These are phyloP conservation scores for Aquila chrysaetos DNA, from an alignment of 2,797 vertebrate genomes.

Conservation along the genomic window DNA sequence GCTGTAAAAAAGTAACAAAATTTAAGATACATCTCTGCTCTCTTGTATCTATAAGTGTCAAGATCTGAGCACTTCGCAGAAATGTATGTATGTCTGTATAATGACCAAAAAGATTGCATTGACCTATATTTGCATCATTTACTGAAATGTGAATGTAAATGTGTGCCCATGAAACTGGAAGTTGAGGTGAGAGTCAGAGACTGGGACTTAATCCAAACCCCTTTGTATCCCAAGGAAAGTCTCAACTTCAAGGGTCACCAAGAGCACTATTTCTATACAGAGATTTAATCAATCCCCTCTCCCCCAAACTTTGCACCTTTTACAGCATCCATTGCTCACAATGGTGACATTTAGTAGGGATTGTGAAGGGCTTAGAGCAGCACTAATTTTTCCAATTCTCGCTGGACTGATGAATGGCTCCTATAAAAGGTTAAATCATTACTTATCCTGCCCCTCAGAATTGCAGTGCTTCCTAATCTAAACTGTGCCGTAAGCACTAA, in stretches of 20 bases:
- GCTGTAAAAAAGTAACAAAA: background rate
- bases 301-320: background rate
- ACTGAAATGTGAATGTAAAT: background rate
- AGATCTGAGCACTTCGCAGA: background rate
- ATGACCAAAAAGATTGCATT: background rate
- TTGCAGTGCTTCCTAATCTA: background rate
- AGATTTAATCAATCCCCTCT: background rate
- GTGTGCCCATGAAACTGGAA: background rate
- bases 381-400: background rate
- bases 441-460: background rate
- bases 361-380: background rate
- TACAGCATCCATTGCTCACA: background rate
- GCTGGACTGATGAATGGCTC: background rate
- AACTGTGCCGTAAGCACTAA: background rate
- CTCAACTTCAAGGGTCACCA: background rate
- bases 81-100: fast-evolving
- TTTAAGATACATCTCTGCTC: background rate
- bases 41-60: background rate
- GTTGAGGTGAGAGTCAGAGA: background rate
- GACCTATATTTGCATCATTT: fast-evolving
- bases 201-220: background rate
- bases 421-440: conserved; percentile 26
- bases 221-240: background rate
- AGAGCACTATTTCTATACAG: background rate
- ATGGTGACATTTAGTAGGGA: background rate